Evolutionary conservation across 2,888 invertebrate genomes (phyloP).

Genomic region (Heliconius cydno): DNA sequence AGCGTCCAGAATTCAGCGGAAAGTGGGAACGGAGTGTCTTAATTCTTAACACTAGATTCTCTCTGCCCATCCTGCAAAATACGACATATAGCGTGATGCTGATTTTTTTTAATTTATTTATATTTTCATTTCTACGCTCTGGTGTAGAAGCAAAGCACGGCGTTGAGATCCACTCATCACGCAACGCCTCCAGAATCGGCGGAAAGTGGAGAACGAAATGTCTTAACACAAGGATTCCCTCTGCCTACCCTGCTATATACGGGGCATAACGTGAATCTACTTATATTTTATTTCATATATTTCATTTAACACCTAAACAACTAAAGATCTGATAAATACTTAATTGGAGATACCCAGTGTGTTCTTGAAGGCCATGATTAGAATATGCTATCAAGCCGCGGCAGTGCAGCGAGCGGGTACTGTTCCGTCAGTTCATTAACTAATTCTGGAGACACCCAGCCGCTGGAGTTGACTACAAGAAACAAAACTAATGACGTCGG

Average conservation of each 20-base stretch:
- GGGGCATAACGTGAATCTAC: background rate
- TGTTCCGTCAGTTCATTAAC: slow-evolving; percentile 75
- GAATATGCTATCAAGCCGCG: slow-evolving; percentile 38
- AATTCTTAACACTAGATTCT: too few species aligned
- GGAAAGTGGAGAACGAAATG: background rate
- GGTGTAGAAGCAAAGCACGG: background rate
- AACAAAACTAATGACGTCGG: slow-evolving; percentile 80
- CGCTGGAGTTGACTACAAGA: slow-evolving; percentile 72
- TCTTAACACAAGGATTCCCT: background rate
- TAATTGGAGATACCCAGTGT: background rate
- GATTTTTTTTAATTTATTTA: background rate
- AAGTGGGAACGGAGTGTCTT: too few species aligned
- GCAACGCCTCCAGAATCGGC: background rate
- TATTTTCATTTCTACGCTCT: background rate
- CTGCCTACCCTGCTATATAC: background rate
- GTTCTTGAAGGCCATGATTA: slow-evolving; percentile 25
- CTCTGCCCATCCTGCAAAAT: too few species aligned
- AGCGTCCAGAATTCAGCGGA: too few species aligned
- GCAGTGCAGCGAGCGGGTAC: slow-evolving; percentile 49
- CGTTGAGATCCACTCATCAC: background rate
- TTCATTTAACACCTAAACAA: background rate
- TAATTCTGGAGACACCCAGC: slow-evolving; percentile 74
- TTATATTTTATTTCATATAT: too few species aligned
- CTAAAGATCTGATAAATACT: background rate
- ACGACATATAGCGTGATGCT: too few species aligned